Conservation (phyloP, 1,140 invertebrate genomes). For the Sarcophaga peregrina region DNA sequence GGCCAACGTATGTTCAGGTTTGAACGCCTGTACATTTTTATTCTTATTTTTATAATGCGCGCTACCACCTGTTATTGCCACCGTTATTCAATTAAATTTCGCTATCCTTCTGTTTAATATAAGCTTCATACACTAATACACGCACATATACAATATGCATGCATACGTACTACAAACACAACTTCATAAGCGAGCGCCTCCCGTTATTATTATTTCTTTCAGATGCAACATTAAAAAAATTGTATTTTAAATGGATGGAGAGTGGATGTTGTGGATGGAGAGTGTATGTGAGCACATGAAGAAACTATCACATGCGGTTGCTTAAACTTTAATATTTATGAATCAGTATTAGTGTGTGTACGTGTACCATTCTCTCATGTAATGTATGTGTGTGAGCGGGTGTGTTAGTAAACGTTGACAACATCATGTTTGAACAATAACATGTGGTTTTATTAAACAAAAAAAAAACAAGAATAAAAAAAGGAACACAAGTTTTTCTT, state of each 20-base stretch:
- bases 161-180: too few relatives aligned
- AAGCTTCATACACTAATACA: background rate
- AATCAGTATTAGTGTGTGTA: background rate
- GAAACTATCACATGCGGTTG: background rate
- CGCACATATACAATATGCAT: too few relatives aligned
- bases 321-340: background rate
- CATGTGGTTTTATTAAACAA: conserved; percentile 3
- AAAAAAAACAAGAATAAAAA: too few relatives aligned
- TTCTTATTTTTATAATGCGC: too few relatives aligned
- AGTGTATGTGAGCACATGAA: background rate
- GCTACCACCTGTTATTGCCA: background rate
- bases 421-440: conserved; percentile 3
- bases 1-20: too few relatives aligned
- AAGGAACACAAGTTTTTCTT: background rate
- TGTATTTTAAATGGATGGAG: background rate
- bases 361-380: background rate
- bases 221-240: background rate
- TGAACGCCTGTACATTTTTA: too few relatives aligned
- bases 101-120: background rate
- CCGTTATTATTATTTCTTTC: too few relatives aligned
- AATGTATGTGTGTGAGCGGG: too few relatives aligned
- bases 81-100: background rate
- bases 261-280: background rate
- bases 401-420: background rate
- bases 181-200: too few relatives aligned